Evolutionary conservation across 2,113 vertebrate genomes (phyloP), one percentile per base, ranked within the genome.

Genomic region (Centropus unirufus): DNA sequence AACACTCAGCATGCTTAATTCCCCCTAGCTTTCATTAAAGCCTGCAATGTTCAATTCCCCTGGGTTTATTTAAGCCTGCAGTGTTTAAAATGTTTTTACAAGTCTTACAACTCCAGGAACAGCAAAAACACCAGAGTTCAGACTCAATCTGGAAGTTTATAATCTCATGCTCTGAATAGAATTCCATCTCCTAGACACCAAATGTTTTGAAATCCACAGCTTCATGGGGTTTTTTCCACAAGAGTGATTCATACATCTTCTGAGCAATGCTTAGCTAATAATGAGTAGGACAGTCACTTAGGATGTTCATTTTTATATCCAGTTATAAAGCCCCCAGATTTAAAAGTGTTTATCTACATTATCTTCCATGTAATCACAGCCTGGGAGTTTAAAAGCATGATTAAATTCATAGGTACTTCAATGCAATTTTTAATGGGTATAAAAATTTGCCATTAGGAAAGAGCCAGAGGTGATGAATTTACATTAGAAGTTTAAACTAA

Each of bases 371-470:
- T 74, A 81, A 62, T 74, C 51, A 74, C 42, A 92, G 42, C 12
- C 32, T 67, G 6, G 11, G 11, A 91, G 5, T 55, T 92, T 81
- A 21, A 34, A 74, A 69, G 34, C 55, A 9, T 16, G 29, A 82
- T 61, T 72, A 3, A 76, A 21, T 84, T 63, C 26, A 55, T 16
- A 55, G n/a, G 20, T 15, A 87, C 12, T 82, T 68, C 62, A 79
- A 5, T 0, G 0, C 2, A 15, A 47, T 80, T 58, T 57, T 27
- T 54, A 76, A 19, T 6, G 19, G 19, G 44, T 39, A 1, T 40
- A 76, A 79, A 14, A 79, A 14, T 64, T 42, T 15, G 32, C 30
- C 47, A 21, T 18, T 26, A 70, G 51, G 49, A 73, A 34, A 57
- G 21, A 83, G 42, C 9, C 40, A 85, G 51, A 83, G 24, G 27